Base-by-base conservation (phyloP, 2,113 vertebrate genomes). In the Dunckerocampus dactyliophorus region DNA sequence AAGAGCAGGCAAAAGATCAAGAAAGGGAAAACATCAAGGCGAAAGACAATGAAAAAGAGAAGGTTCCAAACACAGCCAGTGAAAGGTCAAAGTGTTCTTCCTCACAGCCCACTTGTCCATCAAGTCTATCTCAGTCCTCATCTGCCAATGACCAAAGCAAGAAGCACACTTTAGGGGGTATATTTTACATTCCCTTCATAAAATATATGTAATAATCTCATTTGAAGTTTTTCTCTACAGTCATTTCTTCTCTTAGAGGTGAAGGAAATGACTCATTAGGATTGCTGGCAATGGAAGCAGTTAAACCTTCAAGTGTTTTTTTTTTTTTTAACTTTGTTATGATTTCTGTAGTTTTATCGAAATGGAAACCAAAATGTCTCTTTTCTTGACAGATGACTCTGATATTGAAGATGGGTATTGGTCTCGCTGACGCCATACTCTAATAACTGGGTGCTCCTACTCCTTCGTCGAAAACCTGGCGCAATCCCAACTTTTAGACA, bases 101-200 rank as follows among this genome's bases (percentile, higher is more conserved):
- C 34, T 56, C 62, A 10, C 82, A 94, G 93, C 54, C 42, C 47
- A 89, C 89, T 60, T 83, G 76, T 84, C 80, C 92, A 71, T 62
- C 76, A 8, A 87, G 85, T 81, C 84, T 91, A 67, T 87, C 93
- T 54, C 89, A 87, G 59, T 90, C 94, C 0, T 83, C 90, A 47
- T 88, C 90, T 47, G 89, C 90, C 61, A 95, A 95, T 83, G 87
- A 88, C n/a, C 89, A 93, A 42, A 89, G 91, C 46, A 78, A 87
- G 52, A 81, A 46, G 24, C 80, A 90, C 69, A 93, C 84, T 76
- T 73, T 87, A 1, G 78, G 85, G 63, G 77, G 66, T 56, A 42
- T 13, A 15, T 14, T 42, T 39, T 15, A 6, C 52, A 55, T 55
- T 39, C 31, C 17, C 52, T 12, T 19, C 11, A 43, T 43, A 13